phyloP scores from a whole-genome alignment of 2,888 invertebrate genomes.

The Oxyscelio sp. region DNA sequence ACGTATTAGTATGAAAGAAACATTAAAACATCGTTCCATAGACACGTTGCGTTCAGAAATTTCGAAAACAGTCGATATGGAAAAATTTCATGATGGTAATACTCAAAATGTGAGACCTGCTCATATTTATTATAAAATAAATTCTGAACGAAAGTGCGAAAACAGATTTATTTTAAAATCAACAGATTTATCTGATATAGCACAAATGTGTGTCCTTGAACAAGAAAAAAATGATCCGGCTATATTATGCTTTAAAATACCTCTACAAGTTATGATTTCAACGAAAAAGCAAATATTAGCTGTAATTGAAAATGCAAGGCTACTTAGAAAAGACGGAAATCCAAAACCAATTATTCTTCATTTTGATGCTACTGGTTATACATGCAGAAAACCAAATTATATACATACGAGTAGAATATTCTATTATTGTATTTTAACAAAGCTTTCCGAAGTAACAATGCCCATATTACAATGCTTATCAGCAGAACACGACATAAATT shows the following conservation, averaged over 20 bases:
- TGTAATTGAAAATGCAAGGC: neutral
- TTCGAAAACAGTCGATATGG: neutral
- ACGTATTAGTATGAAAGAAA: constrained; percentile 9
- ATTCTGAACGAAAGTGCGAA: constrained; percentile 16
- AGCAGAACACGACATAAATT: constrained; percentile 43
- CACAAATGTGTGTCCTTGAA: constrained; percentile 29
- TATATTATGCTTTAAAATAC: neutral
- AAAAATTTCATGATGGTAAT: constrained; percentile 29
- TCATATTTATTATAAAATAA: constrained; percentile 16
- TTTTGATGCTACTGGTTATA: constrained; percentile 61
- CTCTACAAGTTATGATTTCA: constrained; percentile 22
- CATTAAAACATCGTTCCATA: neutral
- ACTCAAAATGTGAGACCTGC: neutral
- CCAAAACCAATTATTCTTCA: constrained; percentile 15
- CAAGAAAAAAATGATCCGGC: constrained; percentile 26
- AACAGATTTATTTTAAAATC: constrained; percentile 10
- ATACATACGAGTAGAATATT: constrained; percentile 50
- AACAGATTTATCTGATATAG: constrained; percentile 66
- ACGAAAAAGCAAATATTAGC: constrained; percentile 4
- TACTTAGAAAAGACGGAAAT: neutral
- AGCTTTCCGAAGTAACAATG: neutral
- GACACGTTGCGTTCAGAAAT: neutral
- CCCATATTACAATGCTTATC: constrained; percentile 46
- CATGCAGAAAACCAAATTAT: constrained; percentile 15
- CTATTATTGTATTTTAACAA: constrained; percentile 37